Evolutionary conservation across 1,140 invertebrate species (phyloP).

Genomic region (Copidosoma floridanum): DNA sequence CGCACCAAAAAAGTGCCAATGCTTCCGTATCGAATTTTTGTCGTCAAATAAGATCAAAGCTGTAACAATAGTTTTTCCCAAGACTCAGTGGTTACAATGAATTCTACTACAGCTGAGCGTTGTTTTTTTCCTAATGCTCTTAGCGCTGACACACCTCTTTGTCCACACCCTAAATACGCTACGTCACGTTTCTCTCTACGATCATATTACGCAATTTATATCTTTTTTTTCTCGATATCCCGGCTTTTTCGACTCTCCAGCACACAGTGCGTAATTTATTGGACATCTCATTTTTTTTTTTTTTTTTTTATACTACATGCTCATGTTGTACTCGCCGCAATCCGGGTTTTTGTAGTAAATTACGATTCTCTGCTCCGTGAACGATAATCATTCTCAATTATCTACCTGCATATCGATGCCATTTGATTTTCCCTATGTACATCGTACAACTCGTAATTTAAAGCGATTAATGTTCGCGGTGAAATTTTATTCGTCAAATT

Average conservation of each 20-base stretch:
- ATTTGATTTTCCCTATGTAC: neutral
- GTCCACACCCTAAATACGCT: conserved; percentile 12
- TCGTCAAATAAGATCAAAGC: too few species aligned
- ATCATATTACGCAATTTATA: too few species aligned
- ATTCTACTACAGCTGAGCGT: neutral
- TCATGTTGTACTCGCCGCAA: too few species aligned
- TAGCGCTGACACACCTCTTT: conserved; percentile 10
- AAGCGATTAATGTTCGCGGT: neutral
- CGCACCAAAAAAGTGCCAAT: too few species aligned
- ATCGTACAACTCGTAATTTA: neutral
- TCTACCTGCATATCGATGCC: neutral
- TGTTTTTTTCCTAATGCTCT: neutral
- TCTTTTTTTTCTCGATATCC: neutral
- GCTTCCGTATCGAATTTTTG: too few species aligned
- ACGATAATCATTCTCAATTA: neutral
- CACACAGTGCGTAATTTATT: neutral
- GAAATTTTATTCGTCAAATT: neutral
- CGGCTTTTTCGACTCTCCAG: neutral
- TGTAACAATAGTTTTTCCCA: too few species aligned
- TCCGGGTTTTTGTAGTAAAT: neutral
- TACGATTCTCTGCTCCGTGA: neutral
- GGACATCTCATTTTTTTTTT: too few species aligned
- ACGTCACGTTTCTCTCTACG: neutral
- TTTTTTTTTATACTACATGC: neutral
- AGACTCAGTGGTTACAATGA: neutral